Evolutionary conservation across 1,140 invertebrate species (phyloP), one percentile per base, ranked within the genome.

Genomic region (Ooceraea biroi): DNA sequence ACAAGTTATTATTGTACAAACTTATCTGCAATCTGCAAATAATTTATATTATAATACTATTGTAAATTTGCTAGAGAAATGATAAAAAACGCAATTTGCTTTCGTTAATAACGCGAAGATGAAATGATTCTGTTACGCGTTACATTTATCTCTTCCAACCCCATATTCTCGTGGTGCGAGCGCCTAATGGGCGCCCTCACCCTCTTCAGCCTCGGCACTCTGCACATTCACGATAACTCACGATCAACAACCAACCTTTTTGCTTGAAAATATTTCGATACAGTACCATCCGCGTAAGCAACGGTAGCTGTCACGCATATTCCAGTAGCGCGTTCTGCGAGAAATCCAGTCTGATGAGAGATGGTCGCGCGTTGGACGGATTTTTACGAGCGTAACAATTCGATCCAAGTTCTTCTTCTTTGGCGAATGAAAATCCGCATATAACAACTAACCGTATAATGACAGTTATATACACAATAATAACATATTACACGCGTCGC

Each of bases 401-500:
- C 10, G 8, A 19, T 10, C n/a, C n/a, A 25, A 30, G 3, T 19
- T 22, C 58, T 65, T 48, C 14, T 58, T 25, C n/a, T 7, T 36
- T 22, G 10, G 17, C 22, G 0, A 8, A 12, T 1, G 17, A n/a
- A 48, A 17, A 27, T 14, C n/a, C 3, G 30, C 1, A 3, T 7
- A 14, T 11, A 50, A 41, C 14, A 25, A 41, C 10, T 2, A 46
- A 52, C 44, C 11, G 10, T 48, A 25, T 11, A 30, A n/a, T 30
- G 48, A 19, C 46, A 3, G 46, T 46, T n/a, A 8, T 65, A 30
- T 76, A 69, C n/a, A 41, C 4, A 10, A 17, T 27, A 36, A 19
- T 46, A 46, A 50, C 30, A 22, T 84, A 80, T 80, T 87, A 71
- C 71, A 66, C 80, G 76, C 88, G 88, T 90, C 89, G 85, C 91